A percentile compares a stretch with the other conserved stretches of the same genome.
Conservation (phyloP, 2,113 vertebrate species). For the Indicator indicator region DNA sequence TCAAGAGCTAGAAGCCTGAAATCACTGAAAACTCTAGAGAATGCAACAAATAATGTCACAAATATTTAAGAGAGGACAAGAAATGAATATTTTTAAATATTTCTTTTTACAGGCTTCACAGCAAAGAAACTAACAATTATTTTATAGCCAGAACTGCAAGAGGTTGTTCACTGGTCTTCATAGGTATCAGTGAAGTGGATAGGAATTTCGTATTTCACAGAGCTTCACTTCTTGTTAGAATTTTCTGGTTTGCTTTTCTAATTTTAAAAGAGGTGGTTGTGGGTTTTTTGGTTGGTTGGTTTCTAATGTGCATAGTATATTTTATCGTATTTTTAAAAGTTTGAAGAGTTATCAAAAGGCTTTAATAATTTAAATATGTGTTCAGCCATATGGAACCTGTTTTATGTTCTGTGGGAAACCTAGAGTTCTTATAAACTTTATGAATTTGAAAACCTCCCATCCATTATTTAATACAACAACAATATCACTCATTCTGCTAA, state of each 20-base stretch:
- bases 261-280: background rate
- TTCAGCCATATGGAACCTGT: background rate
- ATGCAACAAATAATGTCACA: background rate
- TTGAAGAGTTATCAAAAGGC: slow-evolving; percentile 51
- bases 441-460: background rate
- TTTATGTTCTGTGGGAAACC: background rate
- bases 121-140: background rate
- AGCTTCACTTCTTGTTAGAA: background rate
- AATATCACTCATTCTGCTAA: background rate
- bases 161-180: background rate
- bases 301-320: background rate
- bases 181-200: background rate
- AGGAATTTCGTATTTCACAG: background rate
- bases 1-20: background rate
- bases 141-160: background rate
- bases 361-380: slow-evolving; percentile 64
- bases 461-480: background rate
- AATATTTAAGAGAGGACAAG: background rate
- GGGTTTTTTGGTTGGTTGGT: background rate
- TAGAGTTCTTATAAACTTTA: background rate
- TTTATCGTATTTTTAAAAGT: background rate
- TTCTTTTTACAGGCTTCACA: background rate
- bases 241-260: background rate
- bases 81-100: background rate
- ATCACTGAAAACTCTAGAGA: background rate